Percentiles rank a stretch among this genome's conserved stretches.
Evolutionary conservation across 53 echinoderm and acorn worm species (phyloP).

Genomic region (Arbacia lixula): DNA sequence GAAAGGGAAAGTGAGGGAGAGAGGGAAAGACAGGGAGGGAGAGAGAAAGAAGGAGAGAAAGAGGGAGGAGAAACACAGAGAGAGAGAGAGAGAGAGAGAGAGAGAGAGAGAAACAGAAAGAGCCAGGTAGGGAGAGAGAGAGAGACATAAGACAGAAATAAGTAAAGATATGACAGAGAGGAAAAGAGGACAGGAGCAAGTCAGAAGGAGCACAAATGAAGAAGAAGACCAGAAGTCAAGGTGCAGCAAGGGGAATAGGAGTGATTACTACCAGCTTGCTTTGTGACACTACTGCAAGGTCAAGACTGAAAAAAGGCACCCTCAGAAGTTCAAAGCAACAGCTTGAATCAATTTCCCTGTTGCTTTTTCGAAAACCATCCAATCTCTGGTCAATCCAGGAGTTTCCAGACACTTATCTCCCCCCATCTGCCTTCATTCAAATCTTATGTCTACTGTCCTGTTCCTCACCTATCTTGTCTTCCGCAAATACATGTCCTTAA

Average conservation of each 20-base stretch:
- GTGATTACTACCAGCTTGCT: too few species aligned
- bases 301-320: too few species aligned
- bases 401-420: too few species aligned
- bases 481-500: too few species aligned
- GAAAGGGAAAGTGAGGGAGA: not conserved
- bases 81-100: not conserved
- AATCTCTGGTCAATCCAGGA: too few species aligned
- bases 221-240: not conserved
- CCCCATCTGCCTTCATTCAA: too few species aligned
- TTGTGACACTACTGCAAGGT: too few species aligned
- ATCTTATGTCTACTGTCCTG: too few species aligned
- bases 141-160: not conserved
- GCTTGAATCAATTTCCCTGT: too few species aligned
- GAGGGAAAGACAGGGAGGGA: not conserved
- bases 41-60: not conserved
- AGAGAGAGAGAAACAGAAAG: not conserved
- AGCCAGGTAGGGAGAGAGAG: not conserved
- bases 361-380: too few species aligned
- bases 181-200: constrained; percentile 2
- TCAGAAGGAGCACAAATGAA: constrained; percentile 18
- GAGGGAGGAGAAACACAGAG: not conserved
- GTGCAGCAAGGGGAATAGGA: constrained; percentile 29
- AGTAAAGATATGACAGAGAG: not conserved
- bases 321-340: too few species aligned
- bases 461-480: too few species aligned